Evolutionary conservation across 92 coral and sea anemone species (phyloP).

Genomic region (Epizoanthus illoricatus): DNA sequence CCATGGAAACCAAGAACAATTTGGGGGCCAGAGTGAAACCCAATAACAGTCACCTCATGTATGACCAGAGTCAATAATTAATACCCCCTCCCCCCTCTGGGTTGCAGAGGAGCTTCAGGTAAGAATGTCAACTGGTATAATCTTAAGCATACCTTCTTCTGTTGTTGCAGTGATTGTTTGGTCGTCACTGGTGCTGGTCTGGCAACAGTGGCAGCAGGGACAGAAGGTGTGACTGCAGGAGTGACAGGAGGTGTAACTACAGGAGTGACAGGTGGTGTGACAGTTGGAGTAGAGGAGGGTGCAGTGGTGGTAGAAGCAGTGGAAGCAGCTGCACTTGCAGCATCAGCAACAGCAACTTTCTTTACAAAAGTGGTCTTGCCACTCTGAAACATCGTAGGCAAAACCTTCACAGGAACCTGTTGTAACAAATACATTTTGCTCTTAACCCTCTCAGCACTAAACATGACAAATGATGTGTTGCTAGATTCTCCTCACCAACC

Average conservation of each 20-base stretch:
- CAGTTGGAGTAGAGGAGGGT: constrained; percentile 24
- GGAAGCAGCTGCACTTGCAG: constrained; percentile 32
- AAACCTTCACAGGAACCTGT: constrained; percentile 43
- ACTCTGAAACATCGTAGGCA: constrained; percentile 98
- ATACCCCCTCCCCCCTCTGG: no score
- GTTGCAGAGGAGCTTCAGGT: no score
- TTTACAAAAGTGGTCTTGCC: constrained; percentile 91
- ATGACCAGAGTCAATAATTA: no score
- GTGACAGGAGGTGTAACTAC: neutral
- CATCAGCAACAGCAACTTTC: constrained; percentile 40
- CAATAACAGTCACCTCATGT: neutral
- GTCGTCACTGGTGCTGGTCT: constrained; percentile 13
- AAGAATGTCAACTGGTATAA: neutral
- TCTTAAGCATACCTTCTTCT: constrained; percentile 45
- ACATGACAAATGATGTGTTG: no score
- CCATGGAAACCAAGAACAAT: neutral
- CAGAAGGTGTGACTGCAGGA: neutral
- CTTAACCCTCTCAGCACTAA: no score
- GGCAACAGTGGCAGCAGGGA: neutral
- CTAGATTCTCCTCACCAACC: no score
- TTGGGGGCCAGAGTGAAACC: neutral
- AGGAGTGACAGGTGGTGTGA: neutral
- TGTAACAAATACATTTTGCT: neutral
- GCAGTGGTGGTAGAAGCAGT: constrained; percentile 19
- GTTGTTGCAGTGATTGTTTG: constrained; percentile 45